Percentiles rank a stretch among this genome's conserved stretches.
phyloP scores from a whole-genome alignment of 2,888 invertebrate species.

The Leucophora obtusa region DNA sequence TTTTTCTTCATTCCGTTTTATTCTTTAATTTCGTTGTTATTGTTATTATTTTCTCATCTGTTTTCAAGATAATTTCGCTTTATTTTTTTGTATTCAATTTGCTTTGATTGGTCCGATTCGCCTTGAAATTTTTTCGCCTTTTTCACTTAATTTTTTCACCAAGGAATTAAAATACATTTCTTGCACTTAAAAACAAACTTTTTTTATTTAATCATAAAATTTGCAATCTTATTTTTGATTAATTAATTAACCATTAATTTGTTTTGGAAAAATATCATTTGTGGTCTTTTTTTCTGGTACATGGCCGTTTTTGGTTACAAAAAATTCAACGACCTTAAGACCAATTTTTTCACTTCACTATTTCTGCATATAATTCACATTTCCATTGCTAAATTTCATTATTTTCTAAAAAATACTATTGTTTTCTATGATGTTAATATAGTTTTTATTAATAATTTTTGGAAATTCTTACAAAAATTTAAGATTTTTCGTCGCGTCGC shows the following conservation, averaged over 20 bases:
- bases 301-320: conserved; percentile 52
- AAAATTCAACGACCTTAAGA: conserved; percentile 60
- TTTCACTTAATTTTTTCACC: conserved; percentile 47
- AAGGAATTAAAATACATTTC: conserved; percentile 8
- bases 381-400: conserved; percentile 38
- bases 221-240: not conserved
- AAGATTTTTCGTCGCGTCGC: conserved; percentile 65
- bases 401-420: conserved; percentile 48
- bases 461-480: conserved; percentile 60
- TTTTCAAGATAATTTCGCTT: conserved; percentile 51
- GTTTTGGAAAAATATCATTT: not conserved
- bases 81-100: conserved; percentile 33
- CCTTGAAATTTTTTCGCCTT: conserved; percentile 41
- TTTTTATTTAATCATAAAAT: not conserved
- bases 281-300: conserved; percentile 32
- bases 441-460: conserved; percentile 60
- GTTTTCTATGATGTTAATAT: conserved; percentile 40
- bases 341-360: conserved; percentile 36
- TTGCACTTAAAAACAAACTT: not conserved
- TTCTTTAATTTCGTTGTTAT: conserved; percentile 53
- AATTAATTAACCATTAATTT: not conserved
- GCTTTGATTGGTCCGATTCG: conserved; percentile 49
- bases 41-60: conserved; percentile 62
- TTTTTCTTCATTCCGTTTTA: conserved; percentile 49
- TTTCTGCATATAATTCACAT: conserved; percentile 47